Conservation (phyloP, 2,113 vertebrate genomes). For the Tauraco erythrolophus region DNA sequence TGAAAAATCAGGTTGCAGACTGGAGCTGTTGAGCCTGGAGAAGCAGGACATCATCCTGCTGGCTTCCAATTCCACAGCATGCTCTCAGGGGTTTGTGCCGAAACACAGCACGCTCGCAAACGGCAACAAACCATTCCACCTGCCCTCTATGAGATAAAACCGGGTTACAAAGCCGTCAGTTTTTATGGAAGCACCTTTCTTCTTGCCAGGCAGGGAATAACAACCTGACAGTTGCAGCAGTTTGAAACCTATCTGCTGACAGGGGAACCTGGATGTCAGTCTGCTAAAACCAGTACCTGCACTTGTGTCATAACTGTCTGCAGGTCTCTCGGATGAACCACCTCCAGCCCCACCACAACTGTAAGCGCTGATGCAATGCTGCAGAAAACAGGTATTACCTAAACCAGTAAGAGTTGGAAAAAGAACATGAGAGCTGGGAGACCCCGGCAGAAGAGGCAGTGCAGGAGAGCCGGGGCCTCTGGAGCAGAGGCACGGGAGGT, state of each 20-base stretch:
- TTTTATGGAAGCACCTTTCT: neutral
- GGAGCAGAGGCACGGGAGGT: neutral
- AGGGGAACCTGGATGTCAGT: neutral
- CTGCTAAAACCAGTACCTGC: neutral
- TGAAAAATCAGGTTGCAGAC: neutral
- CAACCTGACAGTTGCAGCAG: neutral
- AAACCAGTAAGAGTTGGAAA: neutral
- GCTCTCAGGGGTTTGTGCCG: neutral
- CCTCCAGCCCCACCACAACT: neutral
- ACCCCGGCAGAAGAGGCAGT: neutral
- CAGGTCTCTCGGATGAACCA: neutral
- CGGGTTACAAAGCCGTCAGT: neutral
- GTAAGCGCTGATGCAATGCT: neutral
- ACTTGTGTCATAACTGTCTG: neutral
- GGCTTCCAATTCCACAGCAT: accelerated
- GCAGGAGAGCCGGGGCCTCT: neutral
- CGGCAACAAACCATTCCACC: neutral
- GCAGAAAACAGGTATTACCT: neutral
- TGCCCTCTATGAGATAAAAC: accelerated
- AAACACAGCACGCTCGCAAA: accelerated
- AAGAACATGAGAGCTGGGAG: neutral
- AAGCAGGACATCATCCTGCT: neutral
- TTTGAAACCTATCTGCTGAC: accelerated
- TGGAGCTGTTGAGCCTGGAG: neutral
- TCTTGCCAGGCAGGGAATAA: neutral